Evolutionary conservation across 2,888 invertebrate species (phyloP), one percentile per base, ranked within the genome.

Genomic region (Drosophila diplacantha): DNA sequence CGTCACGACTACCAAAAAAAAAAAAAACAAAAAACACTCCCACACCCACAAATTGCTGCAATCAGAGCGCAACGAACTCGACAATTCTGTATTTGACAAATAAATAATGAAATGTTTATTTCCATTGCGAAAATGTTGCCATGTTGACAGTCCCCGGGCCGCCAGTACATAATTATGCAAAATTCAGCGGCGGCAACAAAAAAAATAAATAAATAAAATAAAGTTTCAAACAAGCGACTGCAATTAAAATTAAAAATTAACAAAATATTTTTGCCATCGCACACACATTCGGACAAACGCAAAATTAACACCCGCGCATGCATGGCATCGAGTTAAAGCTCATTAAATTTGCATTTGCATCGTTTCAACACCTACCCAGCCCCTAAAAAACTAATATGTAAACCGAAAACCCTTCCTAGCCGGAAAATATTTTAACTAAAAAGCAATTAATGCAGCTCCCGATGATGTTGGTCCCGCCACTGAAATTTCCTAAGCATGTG

Each of bases 171-270:
- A 79, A 79, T 80, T 75, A 83, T 79, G 72, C 74, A 81, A 74
- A 81, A 70, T 68, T 71, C 73, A 63, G n/a, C 46, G 57, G 12
- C 22, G 20, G 26, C 34, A 37, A 12, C 18, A 38, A 38, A 14
- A 22, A 61, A 61, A 61, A 61, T 63, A 61, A 61, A 61, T 61
- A 61, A 63, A 51, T 61, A 35, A 61, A 52, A 61, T 51, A 41
- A 61, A 63, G 41, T 51, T 43, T 29, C 52, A 65, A 70, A 81
- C 83, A 79, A 83, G 71, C 70, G 61, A 74, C 69, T 49, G 73
- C 81, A 83, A 83, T 81, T 79, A 74, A 82, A 83, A 83, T 79
- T 76, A 76, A 79, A 79, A 81, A 81, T 79, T 79, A 69, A 79
- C 74, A 71, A 81, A 83, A 79, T 81, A 81, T 75, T 72, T 75